Evolutionary conservation across 35 echinoderm and acorn worm genomes (phyloP).

Genomic region (Chiridota heheva): DNA sequence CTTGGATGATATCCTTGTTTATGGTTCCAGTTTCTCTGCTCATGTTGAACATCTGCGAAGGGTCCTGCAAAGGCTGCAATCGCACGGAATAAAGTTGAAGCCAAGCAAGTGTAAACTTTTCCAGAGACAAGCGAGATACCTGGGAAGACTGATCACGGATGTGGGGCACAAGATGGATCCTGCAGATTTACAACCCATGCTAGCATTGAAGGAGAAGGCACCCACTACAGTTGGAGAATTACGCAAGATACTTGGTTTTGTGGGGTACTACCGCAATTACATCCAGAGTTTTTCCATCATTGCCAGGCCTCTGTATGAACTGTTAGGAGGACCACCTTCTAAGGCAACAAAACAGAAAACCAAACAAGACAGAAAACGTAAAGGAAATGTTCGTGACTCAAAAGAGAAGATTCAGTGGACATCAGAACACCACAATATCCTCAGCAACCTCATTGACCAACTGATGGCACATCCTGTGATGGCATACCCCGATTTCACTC

Average conservation of each 20-base stretch:
- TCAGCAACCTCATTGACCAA: conserved; percentile 16
- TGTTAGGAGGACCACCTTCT: not conserved
- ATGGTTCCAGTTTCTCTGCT: conserved; percentile 17
- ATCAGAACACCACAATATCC: conserved; percentile 11
- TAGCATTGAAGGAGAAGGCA: conserved; percentile 6
- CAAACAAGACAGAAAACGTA: not conserved
- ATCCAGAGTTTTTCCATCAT: conserved; percentile 19
- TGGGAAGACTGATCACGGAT: conserved; percentile 39
- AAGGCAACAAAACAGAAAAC: not conserved
- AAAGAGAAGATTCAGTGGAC: conserved; percentile 19
- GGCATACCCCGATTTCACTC: conserved; percentile 27
- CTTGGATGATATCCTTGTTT: conserved; percentile 53
- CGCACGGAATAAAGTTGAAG: conserved; percentile 51
- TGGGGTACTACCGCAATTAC: conserved; percentile 53
- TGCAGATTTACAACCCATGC: conserved; percentile 21
- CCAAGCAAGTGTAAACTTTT: conserved; percentile 58
- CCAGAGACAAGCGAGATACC: conserved; percentile 40
- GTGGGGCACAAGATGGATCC: conserved; percentile 43
- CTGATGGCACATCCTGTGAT: conserved; percentile 6
- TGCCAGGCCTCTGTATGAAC: conserved; percentile 12
- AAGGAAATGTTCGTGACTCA: not conserved
- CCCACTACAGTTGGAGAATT: conserved; percentile 36
- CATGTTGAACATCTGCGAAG: conserved; percentile 26
- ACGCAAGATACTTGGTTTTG: conserved; percentile 21
- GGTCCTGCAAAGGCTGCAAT: conserved; percentile 31